Percentiles rank a stretch among this genome's conserved stretches.
Evolutionary conservation across 2,888 invertebrate genomes (phyloP).

Genomic region (Aphrophora alni): DNA sequence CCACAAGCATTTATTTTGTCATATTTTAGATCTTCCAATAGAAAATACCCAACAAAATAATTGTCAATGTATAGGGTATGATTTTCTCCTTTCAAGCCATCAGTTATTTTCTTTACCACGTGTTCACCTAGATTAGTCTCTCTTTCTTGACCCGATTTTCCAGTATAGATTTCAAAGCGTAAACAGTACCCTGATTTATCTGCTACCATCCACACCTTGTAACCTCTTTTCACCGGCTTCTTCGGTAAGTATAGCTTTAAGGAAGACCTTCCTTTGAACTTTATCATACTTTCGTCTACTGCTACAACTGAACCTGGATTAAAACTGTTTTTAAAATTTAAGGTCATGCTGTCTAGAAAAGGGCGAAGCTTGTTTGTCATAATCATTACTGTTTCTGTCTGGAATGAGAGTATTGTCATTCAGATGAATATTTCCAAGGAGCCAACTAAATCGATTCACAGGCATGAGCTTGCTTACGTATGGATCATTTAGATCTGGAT

Average conservation of each 20-base stretch:
- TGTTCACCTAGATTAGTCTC: not conserved
- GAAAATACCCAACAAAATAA: conserved; percentile 44
- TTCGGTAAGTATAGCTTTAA: conserved; percentile 1
- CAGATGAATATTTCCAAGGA: conserved; percentile 49
- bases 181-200: conserved; percentile 3
- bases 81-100: conserved; percentile 43
- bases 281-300: conserved; percentile 4
- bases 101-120: conserved; percentile 49
- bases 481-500: conserved; percentile 41
- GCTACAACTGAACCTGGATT: too few species aligned
- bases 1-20: conserved; percentile 11
- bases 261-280: not conserved
- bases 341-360: too few species aligned
- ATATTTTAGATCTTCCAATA: conserved; percentile 11
- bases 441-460: conserved; percentile 47
- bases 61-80: conserved; percentile 52
- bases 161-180: not conserved
- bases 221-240: conserved; percentile 13
- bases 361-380: too few species aligned
- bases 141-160: too few species aligned
- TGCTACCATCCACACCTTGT: conserved; percentile 15
- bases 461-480: conserved; percentile 44
- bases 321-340: too few species aligned
- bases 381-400: not conserved
- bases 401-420: conserved; percentile 47